These are phyloP conservation scores for Pemphredon lugubris DNA, from an alignment of 2,888 invertebrate species.

Conservation along the genomic window DNA sequence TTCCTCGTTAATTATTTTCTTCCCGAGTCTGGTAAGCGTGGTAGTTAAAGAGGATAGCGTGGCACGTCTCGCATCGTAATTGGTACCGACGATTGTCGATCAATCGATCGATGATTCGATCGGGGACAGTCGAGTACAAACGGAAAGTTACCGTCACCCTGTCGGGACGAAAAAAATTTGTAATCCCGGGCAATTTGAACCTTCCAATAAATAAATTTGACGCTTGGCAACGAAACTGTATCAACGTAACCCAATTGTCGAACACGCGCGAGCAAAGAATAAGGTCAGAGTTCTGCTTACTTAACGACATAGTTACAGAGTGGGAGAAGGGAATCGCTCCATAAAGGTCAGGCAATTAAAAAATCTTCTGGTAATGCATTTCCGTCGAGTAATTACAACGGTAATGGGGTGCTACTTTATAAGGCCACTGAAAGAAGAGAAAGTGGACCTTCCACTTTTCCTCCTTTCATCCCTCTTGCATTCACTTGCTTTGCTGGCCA, in stretches of 20 bases:
- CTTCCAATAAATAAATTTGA: no score
- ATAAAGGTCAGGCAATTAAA: conserved; percentile 53
- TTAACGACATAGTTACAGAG: conserved; percentile 4
- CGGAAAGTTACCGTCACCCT: not conserved
- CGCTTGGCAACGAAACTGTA: no score
- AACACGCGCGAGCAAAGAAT: conserved; percentile 16
- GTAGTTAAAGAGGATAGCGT: not conserved
- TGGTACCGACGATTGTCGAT: not conserved
- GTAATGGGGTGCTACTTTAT: conserved; percentile 52
- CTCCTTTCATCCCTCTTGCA: conserved; percentile 26
- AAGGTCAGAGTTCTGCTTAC: not conserved
- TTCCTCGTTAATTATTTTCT: not conserved
- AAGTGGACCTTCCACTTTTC: conserved; percentile 43
- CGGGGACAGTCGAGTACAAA: not conserved
- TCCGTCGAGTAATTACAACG: conserved; percentile 50
- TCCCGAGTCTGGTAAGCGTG: not conserved
- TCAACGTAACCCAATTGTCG: conserved; percentile 21
- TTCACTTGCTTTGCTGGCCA: conserved; percentile 45
- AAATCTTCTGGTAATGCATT: conserved; percentile 49
- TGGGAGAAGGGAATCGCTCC: conserved; percentile 17
- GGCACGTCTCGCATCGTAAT: not conserved
- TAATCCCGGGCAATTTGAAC: no score
- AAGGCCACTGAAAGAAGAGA: conserved; percentile 27
- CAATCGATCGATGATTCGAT: no score
- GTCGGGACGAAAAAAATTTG: not conserved